A percentile compares a stretch with the other conserved stretches of the same genome.
These are phyloP conservation scores for Andricus grossulariae DNA, from an alignment of 1,140 invertebrate species.

Conservation along the genomic window DNA sequence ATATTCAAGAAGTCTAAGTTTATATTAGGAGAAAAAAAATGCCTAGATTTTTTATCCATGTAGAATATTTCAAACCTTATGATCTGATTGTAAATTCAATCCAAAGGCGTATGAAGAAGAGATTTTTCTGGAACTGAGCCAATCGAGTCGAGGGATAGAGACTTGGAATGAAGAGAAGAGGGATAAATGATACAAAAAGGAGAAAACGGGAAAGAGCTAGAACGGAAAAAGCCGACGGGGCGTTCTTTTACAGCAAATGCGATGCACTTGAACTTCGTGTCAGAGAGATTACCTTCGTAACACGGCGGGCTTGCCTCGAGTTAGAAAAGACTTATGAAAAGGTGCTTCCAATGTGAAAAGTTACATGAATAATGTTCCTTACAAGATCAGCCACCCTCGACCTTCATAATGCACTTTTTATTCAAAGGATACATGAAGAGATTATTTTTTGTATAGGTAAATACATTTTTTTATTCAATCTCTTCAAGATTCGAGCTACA, in stretches of 20 bases:
- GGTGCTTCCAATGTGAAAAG: slow-evolving; percentile 3
- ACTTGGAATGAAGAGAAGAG: background rate
- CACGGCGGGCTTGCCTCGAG: slow-evolving; percentile 13
- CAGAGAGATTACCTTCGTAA: slow-evolving; percentile 20
- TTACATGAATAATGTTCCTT: slow-evolving; percentile 17
- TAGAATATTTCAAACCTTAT: background rate
- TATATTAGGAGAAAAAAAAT: too few relatives aligned
- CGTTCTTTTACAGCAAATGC: slow-evolving; percentile 4
- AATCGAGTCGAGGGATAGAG: background rate
- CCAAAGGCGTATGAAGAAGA: background rate
- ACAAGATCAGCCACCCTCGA: slow-evolving; percentile 16
- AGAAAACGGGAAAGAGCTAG: background rate
- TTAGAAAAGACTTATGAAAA: slow-evolving; percentile 25
- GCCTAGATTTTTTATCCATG: too few relatives aligned
- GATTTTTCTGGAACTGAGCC: slow-evolving; percentile 20
- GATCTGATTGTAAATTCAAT: slow-evolving; percentile 21
- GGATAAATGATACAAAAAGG: slow-evolving; percentile 15
- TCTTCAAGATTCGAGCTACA: background rate
- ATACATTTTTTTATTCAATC: background rate
- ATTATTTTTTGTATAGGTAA: background rate
- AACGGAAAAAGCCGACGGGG: background rate
- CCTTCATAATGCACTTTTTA: slow-evolving; percentile 22
- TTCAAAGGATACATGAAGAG: background rate
- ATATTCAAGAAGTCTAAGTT: too few relatives aligned
- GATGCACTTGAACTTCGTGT: slow-evolving; percentile 20